Percentiles rank a stretch among this genome's conserved stretches.
Conservation (phyloP, 2,113 vertebrate species). For the Perccottus glenii region DNA sequence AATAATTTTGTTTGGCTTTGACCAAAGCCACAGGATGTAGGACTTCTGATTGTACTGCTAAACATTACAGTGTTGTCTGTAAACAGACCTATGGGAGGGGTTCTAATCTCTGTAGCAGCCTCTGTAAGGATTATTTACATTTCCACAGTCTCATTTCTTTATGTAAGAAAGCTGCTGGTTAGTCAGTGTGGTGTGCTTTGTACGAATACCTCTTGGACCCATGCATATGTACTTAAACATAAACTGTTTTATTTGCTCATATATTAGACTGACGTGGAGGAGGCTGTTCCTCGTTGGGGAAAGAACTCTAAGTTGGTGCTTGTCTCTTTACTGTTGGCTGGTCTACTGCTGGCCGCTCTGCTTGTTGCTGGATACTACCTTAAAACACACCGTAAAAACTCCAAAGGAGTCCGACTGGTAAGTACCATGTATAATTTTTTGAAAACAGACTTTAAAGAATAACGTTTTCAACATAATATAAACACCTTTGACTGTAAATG, state of each 20-base stretch:
- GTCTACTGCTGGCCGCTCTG: conserved; percentile 85
- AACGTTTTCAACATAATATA: too few relatives aligned
- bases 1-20: conserved; percentile 9
- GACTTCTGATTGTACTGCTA: background rate
- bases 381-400: conserved; percentile 85
- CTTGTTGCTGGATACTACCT: conserved; percentile 85
- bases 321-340: conserved; percentile 87
- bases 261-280: conserved; percentile 65
- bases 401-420: conserved; percentile 89
- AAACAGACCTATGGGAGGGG: background rate
- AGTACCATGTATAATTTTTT: conserved; percentile 64
- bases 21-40: background rate
- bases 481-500: too few relatives aligned
- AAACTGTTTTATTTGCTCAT: background rate
- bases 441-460: background rate
- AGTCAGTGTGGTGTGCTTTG: too few relatives aligned
- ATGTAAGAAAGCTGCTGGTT: too few relatives aligned
- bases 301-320: conserved; percentile 84
- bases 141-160: too few relatives aligned
- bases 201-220: too few relatives aligned
- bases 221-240: too few relatives aligned
- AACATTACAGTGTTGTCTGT: background rate
- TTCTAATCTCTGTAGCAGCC: background rate
- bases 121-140: too few relatives aligned
- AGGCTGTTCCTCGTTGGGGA: conserved; percentile 64